Evolutionary conservation across 1,140 invertebrate species (phyloP).

Genomic region (Conus betulinus): DNA sequence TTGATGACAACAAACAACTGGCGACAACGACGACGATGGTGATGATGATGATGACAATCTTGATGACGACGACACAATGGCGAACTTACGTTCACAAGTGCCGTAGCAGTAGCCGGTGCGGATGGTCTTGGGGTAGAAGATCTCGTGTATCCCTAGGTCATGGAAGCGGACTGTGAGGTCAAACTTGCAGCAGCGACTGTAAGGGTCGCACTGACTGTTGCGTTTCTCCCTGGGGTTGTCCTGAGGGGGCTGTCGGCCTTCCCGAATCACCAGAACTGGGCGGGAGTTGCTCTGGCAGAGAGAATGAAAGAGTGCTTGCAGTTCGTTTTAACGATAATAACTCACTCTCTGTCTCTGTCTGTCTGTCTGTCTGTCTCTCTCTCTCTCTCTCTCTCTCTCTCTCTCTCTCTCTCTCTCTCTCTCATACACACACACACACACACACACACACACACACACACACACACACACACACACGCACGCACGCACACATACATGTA

Average conservation of each 20-base stretch:
- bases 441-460: too few species aligned
- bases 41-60: too few species aligned
- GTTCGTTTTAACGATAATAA: too few species aligned
- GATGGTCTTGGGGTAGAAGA: constrained; percentile 47
- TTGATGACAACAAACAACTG: background rate
- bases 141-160: constrained; percentile 30
- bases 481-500: too few species aligned
- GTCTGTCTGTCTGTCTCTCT: too few species aligned
- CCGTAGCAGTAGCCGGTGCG: constrained; percentile 50
- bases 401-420: too few species aligned
- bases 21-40: background rate
- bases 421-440: too few species aligned
- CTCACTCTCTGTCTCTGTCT: too few species aligned
- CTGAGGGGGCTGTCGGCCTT: background rate
- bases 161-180: constrained; percentile 16
- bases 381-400: too few species aligned
- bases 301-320: background rate
- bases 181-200: constrained; percentile 35
- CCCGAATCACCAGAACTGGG: constrained; percentile 21
- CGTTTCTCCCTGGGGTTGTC: background rate
- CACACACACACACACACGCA: too few species aligned
- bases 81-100: constrained; percentile 34
- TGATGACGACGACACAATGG: too few species aligned
- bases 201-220: constrained; percentile 16
- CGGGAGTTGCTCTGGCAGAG: constrained; percentile 29